Evolutionary conservation across 2,888 invertebrate species (phyloP), one percentile per base, ranked within the genome.

Genomic region (Gerosis bhagava): DNA sequence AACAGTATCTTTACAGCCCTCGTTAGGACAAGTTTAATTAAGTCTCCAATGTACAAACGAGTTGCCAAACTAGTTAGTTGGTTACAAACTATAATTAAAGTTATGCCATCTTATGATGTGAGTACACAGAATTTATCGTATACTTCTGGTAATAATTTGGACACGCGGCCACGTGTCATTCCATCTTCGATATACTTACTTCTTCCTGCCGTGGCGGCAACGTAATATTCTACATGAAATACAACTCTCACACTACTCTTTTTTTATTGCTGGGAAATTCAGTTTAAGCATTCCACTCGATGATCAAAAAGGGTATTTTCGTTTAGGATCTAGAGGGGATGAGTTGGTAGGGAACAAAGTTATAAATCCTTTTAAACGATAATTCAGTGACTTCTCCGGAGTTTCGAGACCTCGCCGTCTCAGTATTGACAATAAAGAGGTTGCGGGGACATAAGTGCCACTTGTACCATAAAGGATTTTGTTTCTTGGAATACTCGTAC

Each of bases 11-110:
- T 39, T 39, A 46, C 39, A 39, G 46, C 31, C 28, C 35, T 47
- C 28, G 28, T 47, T 41, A 40, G 36, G 55, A 58, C 60, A 76
- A 80, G 66, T 78, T 77, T 74, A 76, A 79, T 80, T 72, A 78
- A 73, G 67, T 66, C 67, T 63, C 60, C 63, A 70, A 71, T 71
- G 68, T 71, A 72, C 66, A 69, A 74, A 79, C 73, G 67, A 79
- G 73, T 80, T 78, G 59, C 69, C 70, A 76, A 78, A 80, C 77
- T 80, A 78, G 78, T 81, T 78, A 77, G 47, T 63, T 57, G 66
- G 65, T 70, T 65, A 65, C 67, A 67, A 71, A 78, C 73, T 73
- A 72, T 76, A 76, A 77, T 78, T 77, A 73, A 78, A 74, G 65
- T 77, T 66, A 64, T 64, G 54, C 54, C 48, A 63, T 72, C 66